Evolutionary conservation across 2,888 invertebrate species (phyloP).

Genomic region (Plagodis dolabraria): DNA sequence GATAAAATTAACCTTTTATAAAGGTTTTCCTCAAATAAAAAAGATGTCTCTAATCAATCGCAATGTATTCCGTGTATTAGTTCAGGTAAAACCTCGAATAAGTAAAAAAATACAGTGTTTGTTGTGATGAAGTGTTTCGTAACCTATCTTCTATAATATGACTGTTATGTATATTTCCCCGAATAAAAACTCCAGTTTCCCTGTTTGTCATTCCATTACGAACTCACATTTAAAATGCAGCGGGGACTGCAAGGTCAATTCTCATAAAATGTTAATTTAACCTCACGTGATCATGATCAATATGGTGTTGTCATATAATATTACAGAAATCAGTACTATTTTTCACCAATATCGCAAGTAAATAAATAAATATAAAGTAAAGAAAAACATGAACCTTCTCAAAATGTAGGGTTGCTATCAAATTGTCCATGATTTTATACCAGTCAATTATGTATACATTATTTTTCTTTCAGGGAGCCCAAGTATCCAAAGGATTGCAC

Average conservation of each 20-base stretch:
- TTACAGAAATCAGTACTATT: neutral
- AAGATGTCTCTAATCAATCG: constrained; percentile 75
- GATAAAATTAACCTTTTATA: constrained; percentile 51
- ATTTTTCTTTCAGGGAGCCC: constrained; percentile 65
- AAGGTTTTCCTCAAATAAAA: constrained; percentile 41
- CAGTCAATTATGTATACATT: neutral
- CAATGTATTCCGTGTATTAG: constrained; percentile 68
- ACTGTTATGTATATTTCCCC: constrained; percentile 20
- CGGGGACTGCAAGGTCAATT: constrained; percentile 3
- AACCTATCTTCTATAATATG: constrained; percentile 49
- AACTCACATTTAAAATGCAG: constrained; percentile 11
- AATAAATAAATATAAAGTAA: no score
- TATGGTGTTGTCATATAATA: neutral
- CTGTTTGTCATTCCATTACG: constrained; percentile 11
- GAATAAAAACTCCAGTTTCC: constrained; percentile 30
- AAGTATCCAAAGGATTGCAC: constrained; percentile 73
- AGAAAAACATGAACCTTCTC: no score
- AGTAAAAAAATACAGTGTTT: constrained; percentile 15
- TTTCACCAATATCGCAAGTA: no score
- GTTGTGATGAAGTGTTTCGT: constrained; percentile 64
- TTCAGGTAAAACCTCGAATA: constrained; percentile 62
- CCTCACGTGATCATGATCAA: constrained; percentile 28
- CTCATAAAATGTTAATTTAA: neutral
- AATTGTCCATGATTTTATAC: no score
- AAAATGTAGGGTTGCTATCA: no score